Conservation (phyloP, 2,113 vertebrate species). For the Hippocampus mohnikei region DNA sequence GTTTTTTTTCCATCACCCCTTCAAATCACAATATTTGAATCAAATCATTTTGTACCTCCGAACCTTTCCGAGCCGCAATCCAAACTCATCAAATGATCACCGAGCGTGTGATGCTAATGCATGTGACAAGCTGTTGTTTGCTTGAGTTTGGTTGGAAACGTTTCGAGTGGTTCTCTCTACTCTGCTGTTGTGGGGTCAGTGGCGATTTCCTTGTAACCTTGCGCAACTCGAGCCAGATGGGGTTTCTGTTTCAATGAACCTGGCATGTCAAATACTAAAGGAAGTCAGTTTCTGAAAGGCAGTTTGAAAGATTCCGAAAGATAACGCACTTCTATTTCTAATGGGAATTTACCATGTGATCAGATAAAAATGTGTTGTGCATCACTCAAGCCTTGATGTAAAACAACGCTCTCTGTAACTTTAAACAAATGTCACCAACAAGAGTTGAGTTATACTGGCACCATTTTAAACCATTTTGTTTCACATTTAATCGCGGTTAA, state of each 20-base stretch:
- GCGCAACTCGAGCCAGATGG: not conserved
- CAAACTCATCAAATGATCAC: slow-evolving; percentile 51
- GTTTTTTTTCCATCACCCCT: slow-evolving; percentile 45
- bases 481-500: too few relatives aligned
- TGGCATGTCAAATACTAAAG: not conserved
- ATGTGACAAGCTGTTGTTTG: slow-evolving; percentile 32
- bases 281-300: not conserved
- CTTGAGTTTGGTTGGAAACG: slow-evolving; percentile 2
- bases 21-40: slow-evolving; percentile 71
- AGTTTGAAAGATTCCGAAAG: not conserved
- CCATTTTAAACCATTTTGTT: too few relatives aligned
- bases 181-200: not conserved
- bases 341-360: too few relatives aligned
- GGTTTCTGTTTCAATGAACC: not conserved
- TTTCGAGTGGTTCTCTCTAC: slow-evolving; percentile 6
- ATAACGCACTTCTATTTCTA: too few relatives aligned
- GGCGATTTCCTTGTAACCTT: not conserved
- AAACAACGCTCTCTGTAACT: too few relatives aligned
- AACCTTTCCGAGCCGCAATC: slow-evolving; percentile 52
- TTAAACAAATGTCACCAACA: too few relatives aligned
- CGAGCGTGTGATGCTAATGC: slow-evolving; percentile 36
- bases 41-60: slow-evolving; percentile 60
- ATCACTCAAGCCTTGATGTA: too few relatives aligned
- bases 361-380: too few relatives aligned
- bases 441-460: too few relatives aligned